These are phyloP conservation scores for Orthonyx spaldingii DNA, from an alignment of 2,113 vertebrate species.

Conservation along the genomic window DNA sequence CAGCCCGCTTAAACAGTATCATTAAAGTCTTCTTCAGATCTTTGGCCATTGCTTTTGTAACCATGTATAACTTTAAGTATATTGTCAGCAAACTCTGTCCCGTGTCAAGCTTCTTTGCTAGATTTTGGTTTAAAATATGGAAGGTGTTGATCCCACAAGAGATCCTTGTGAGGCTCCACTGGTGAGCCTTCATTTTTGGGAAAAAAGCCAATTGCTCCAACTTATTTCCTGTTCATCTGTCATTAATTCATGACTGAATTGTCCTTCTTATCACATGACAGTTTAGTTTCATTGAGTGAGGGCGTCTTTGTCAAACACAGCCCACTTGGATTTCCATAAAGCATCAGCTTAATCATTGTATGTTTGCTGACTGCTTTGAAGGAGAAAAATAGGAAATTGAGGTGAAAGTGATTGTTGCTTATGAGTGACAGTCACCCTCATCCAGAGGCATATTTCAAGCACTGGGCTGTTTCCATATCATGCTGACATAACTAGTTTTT, in stretches of 20 bases:
- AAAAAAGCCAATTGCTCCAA: neutral
- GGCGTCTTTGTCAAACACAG: neutral
- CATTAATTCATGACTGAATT: neutral
- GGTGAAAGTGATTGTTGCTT: neutral
- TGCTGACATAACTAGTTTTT: neutral
- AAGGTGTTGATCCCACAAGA: neutral
- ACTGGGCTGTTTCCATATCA: neutral
- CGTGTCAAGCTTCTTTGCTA: neutral
- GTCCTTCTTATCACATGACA: neutral
- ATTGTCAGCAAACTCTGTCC: neutral
- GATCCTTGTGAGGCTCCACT: neutral
- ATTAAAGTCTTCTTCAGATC: neutral
- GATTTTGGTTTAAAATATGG: neutral
- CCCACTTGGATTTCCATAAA: neutral
- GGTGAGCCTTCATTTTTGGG: neutral
- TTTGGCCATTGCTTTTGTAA: neutral
- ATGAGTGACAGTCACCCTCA: neutral
- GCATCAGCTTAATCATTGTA: neutral
- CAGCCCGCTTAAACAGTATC: neutral
- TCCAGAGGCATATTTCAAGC: neutral
- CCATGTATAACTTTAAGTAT: neutral
- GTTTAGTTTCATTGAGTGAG: neutral
- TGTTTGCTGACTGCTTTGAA: neutral
- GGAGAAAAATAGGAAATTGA: neutral
- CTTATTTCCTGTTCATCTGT: neutral